Base-by-base conservation (phyloP, 2,113 vertebrate species). In the Podiceps cristatus region DNA sequence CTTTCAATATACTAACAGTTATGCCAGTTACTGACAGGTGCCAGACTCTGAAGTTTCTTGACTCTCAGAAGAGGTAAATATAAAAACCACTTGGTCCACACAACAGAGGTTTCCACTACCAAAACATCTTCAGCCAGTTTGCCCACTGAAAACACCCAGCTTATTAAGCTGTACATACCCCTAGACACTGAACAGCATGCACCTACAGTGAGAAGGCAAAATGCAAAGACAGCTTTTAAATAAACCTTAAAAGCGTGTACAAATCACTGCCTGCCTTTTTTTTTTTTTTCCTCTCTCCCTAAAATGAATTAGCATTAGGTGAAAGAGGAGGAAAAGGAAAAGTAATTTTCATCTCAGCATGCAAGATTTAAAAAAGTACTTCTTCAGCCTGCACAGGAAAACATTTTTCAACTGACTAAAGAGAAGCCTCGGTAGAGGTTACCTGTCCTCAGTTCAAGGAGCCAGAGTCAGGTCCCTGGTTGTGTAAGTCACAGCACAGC, bases 161-260 rank as follows among this genome's bases (percentile, higher is more conserved):
- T 56, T 18, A 31, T 0, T 14, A 50, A 40, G 11, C 2, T 19
- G 11, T 17, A 60, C 5, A 17, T 35, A 60, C 5, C 18, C 14
- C 29, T 10, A 24, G 1, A 2, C 16, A 33, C 18, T 23, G 50
- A 94, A 56, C 44, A 64, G 10, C 12, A 18, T 1, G 5, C 20
- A 59, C 14, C 10, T 29, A 50, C 27, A 50, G 3, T 0, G 1
- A 80, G 23, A 47, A 1, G 2, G 40, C 8, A 53, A 67, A 87
- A 77, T 0, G 10, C 28, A 59, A 82, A 55, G 13, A 5, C 7
- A 73, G 17, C 10, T 79, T 42, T 79, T 62, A 82, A 88, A 77
- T 7, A 76, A 83, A 55, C 9, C 27, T 63, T 56, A 55, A 50
- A 82, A 93, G 27, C 0, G 0, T 0, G 0, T 45, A 29, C 2